phyloP scores from a whole-genome alignment of 2,797 vertebrate genomes.

The Microctenopoma lineatum region DNA sequence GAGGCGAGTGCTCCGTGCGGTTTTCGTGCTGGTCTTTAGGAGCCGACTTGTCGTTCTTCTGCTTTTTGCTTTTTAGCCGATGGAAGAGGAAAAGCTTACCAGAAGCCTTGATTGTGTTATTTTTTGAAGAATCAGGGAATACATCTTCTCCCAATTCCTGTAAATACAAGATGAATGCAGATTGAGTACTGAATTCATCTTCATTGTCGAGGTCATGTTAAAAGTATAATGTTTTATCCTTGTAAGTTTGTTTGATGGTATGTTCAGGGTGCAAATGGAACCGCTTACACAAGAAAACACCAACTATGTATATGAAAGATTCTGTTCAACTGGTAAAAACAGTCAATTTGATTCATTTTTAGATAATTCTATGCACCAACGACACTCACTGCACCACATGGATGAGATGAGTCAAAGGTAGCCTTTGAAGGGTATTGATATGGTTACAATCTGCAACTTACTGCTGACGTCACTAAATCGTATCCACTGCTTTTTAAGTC shows the following conservation, averaged over 20 bases:
- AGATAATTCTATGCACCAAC: too few relatives aligned
- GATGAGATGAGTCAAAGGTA: too few relatives aligned
- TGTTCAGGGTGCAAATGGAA: too few relatives aligned
- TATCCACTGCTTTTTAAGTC: neutral
- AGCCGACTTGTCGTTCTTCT: conserved; percentile 81
- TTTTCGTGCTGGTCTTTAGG: conserved; percentile 84
- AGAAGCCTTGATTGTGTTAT: conserved; percentile 88
- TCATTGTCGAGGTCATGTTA: too few relatives aligned
- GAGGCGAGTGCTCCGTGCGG: conserved; percentile 54
- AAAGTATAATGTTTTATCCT: neutral
- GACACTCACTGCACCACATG: too few relatives aligned
- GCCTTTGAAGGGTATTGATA: too few relatives aligned
- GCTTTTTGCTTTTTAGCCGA: conserved; percentile 91
- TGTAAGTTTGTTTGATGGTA: too few relatives aligned
- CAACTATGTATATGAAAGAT: neutral
- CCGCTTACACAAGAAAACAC: too few relatives aligned
- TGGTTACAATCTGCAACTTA: too few relatives aligned
- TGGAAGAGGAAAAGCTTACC: conserved; percentile 93
- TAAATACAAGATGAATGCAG: conserved; percentile 58
- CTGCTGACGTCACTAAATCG: too few relatives aligned
- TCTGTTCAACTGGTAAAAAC: neutral
- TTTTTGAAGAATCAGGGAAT: conserved; percentile 87
- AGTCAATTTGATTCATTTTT: too few relatives aligned
- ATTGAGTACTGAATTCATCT: neutral
- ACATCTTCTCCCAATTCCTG: conserved; percentile 88